Evolutionary conservation across 2,888 invertebrate species (phyloP).

Genomic region (Chrysolina oricalcia): DNA sequence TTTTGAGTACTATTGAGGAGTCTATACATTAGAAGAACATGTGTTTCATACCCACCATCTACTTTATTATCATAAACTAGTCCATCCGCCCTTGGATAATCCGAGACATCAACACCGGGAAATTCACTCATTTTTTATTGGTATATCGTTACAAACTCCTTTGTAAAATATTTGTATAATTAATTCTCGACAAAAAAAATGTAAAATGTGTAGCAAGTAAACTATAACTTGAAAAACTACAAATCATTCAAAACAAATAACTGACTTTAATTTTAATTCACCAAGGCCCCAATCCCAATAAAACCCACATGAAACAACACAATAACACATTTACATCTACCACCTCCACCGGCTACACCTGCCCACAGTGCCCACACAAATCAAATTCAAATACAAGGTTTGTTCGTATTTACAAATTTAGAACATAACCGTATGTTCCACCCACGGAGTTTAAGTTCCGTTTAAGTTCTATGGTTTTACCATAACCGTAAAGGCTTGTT

Average conservation of each 20-base stretch:
- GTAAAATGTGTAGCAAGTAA: too few species aligned
- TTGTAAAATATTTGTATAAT: not conserved
- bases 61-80: not conserved
- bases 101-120: not conserved
- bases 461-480: too few species aligned
- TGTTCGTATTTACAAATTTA: too few species aligned
- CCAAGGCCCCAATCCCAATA: conserved; percentile 12
- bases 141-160: conserved; percentile 1
- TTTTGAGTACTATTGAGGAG: too few species aligned
- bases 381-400: conserved; percentile 6
- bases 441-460: too few species aligned
- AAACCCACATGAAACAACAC: not conserved
- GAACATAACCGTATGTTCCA: too few species aligned
- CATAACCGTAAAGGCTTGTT: too few species aligned
- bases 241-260: too few species aligned
- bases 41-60: conserved; percentile 1
- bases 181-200: not conserved
- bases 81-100: not conserved
- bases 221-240: too few species aligned
- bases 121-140: conserved; percentile 14
- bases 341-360: not conserved
- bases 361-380: conserved; percentile 1
- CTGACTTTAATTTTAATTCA: not conserved
- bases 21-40: too few species aligned
- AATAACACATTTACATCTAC: too few species aligned